Conservation (phyloP, 2,113 vertebrate genomes). For the Galemys pyrenaicus region DNA sequence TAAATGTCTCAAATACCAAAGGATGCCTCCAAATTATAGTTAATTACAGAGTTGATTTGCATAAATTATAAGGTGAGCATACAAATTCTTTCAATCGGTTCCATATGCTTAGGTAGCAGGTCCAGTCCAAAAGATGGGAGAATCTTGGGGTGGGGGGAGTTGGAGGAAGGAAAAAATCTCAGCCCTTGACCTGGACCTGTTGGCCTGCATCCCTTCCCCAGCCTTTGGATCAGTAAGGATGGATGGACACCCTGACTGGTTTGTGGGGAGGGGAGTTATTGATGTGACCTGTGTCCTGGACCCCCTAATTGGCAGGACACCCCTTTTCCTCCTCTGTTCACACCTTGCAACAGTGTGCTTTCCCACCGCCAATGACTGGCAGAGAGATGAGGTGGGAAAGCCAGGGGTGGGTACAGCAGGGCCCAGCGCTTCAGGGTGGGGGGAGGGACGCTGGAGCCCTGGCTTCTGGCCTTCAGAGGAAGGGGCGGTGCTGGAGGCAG, state of each 20-base stretch:
- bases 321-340: not conserved
- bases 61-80: slow-evolving; percentile 88
- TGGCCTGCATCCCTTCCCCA: not conserved
- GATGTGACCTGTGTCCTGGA: not conserved
- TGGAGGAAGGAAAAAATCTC: not conserved
- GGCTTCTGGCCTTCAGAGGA: not conserved
- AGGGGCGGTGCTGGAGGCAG: not conserved
- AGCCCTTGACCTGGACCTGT: not conserved
- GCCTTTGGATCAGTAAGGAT: not conserved
- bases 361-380: not conserved
- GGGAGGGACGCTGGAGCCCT: not conserved
- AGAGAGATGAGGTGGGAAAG: not conserved
- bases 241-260: not conserved
- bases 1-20: slow-evolving; percentile 87
- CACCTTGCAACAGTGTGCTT: not conserved
- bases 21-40: slow-evolving; percentile 89
- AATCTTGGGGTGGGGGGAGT: slow-evolving; percentile 50
- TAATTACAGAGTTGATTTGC: slow-evolving; percentile 91
- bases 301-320: not conserved
- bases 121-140: slow-evolving; percentile 76
- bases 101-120: slow-evolving; percentile 84
- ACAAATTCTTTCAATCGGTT: slow-evolving; percentile 88
- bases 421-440: not conserved
- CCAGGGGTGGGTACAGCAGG: not conserved
- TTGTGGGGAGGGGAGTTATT: not conserved